Base-by-base conservation (phyloP, 2,888 invertebrate genomes). In the Lasius platythorax region DNA sequence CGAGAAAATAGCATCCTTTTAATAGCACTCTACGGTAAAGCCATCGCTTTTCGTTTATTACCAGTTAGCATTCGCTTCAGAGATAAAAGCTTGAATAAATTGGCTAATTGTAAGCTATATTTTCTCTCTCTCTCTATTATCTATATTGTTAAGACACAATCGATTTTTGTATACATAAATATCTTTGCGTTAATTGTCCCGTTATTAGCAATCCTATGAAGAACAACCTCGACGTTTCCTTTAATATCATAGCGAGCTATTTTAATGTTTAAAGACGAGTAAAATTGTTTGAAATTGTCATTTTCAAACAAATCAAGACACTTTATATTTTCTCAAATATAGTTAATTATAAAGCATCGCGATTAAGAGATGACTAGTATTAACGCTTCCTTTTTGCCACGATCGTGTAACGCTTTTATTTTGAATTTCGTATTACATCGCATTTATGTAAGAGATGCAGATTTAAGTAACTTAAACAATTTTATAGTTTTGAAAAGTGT, bases 301-400 rank as follows among this genome's bases (percentile, higher is more conserved):
- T 61, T 68, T 50, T 58, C 43, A 50, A 67, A 2, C 28, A 61
- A n/a, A 15, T 70, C 73, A 50, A 43, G 37, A 53, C 8, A 81
- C 28, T 74, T 68, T 74, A 28, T 70, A 74, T 46, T 81, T 82
- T 56, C 28, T 56, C 28, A 66, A 46, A 33, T 23, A 66, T 33
- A 63, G 28, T 70, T 84, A 82, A 43, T 84, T 70, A 74, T 30
- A 46, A 61, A 67, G n/a, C 61, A 33, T 68, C 50, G 63, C 50
- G 63, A 58, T 72, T 66, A 72, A 72, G 53, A 9, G 9, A 76
- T 33, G 8, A 40, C 11, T 5, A 23, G 18, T 18, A 40, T 50
- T 37, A 67, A 76, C n/a, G 3, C 33, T 53, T 68, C 2, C n/a
- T 18, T 53, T 58, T 58, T 40, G 40, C 12, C 23, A 58, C 4